Evolutionary conservation across 2,888 invertebrate genomes (phyloP), one percentile per base, ranked within the genome.

Genomic region (Lepidochrysops patricia): DNA sequence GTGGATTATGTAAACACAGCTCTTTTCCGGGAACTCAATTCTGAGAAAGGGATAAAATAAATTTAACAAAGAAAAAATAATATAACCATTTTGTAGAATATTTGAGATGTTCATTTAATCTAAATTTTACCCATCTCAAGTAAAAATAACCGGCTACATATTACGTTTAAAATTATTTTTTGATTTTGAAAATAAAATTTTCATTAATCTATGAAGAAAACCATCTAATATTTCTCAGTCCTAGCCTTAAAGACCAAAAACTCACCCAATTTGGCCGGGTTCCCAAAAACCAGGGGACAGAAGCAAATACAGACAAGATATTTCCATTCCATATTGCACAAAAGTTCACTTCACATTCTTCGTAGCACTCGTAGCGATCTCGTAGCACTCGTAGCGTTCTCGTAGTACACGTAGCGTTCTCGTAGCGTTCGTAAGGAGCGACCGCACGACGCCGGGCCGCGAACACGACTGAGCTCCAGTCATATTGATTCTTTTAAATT

Each of bases 401-500:
- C 60, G 57, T 57, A 60, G 56, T 23, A 29, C 35, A 29, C 70
- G 71, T 70, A 63, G 60, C 60, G 60, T 62, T 66, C 72, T 66
- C 72, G 74, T 74, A 73, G 72, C 60, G 63, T 34, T 25, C 37
- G 37, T 37, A 37, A 13, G n/a, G 64, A 65, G 63, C 82, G 80
- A 70, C 80, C 79, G 77, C 60, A 61, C 77, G 69, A 74, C 70
- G 67, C 80, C 72, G 74, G 75, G 78, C 75, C 73, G 75, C 81
- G 82, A 80, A 79, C 83, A 77, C 79, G 72, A 88, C 88, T 88
- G 82, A 80, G 69, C 64, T 64, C 73, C 72, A 73, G 74, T 75
- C 74, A 81, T 88, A 88, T 88, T 86, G 88, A 88, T 88, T 89
- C 85, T 85, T 84, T 85, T 83, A 82, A 88, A 82, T 54, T 84